phyloP scores from a whole-genome alignment of 92 coral and sea anemone species.

The Actinernus sp. region DNA sequence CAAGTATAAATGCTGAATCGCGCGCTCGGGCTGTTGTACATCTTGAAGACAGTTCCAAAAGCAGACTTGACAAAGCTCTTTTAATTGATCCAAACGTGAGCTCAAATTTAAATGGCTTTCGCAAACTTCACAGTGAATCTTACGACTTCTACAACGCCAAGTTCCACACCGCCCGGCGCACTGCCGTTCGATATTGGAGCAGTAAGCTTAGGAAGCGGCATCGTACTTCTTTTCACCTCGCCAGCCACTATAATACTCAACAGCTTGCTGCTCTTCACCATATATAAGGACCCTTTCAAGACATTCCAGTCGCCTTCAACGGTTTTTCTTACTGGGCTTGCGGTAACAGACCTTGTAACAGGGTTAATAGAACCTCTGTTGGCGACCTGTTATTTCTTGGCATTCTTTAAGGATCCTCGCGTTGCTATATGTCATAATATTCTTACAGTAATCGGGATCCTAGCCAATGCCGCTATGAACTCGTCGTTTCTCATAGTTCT shows the following conservation, averaged over 20 bases:
- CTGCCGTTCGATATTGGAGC: not conserved
- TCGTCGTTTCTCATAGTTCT: slow-evolving; percentile 64
- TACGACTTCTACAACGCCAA: not conserved
- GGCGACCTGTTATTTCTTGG: slow-evolving; percentile 39
- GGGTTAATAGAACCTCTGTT: slow-evolving; percentile 64
- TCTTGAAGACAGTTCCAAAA: too few relatives aligned
- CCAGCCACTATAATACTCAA: slow-evolving; percentile 58
- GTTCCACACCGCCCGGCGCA: not conserved
- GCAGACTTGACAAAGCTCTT: too few relatives aligned
- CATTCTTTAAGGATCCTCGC: slow-evolving; percentile 14
- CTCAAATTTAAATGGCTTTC: too few relatives aligned
- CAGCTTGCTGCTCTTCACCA: slow-evolving; percentile 51
- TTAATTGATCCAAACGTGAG: too few relatives aligned
- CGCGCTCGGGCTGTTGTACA: too few relatives aligned
- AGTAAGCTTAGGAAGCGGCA: slow-evolving; percentile 40
- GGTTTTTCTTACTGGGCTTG: slow-evolving; percentile 62
- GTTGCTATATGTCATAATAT: not conserved
- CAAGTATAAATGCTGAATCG: too few relatives aligned
- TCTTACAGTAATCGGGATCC: slow-evolving; percentile 10
- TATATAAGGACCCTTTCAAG: slow-evolving; percentile 61
- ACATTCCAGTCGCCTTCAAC: slow-evolving; percentile 71
- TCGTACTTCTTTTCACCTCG: slow-evolving; percentile 52
- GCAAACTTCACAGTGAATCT: too few relatives aligned
- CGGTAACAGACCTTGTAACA: slow-evolving; percentile 52
- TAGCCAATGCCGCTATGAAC: slow-evolving; percentile 45